phyloP scores from a whole-genome alignment of 2,888 invertebrate species.

The Epistrophella euchroma region DNA sequence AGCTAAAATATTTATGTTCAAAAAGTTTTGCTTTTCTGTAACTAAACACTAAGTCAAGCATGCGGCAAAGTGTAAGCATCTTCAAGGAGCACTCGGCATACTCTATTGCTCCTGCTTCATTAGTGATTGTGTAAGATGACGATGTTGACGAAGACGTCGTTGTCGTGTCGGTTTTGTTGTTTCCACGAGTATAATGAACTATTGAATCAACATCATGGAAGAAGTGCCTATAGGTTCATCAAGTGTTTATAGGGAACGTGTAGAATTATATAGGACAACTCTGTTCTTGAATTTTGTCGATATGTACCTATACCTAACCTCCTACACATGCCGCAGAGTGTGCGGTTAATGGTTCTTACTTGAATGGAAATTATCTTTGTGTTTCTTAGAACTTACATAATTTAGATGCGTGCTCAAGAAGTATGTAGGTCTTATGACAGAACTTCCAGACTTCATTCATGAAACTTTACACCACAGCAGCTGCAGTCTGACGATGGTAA shows the following conservation, averaged over 20 bases:
- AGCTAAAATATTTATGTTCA: constrained; percentile 52
- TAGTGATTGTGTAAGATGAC: too few species aligned
- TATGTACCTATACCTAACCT: not conserved
- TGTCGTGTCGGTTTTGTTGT: not conserved
- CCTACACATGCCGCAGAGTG: constrained; percentile 20
- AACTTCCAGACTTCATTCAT: constrained; percentile 8
- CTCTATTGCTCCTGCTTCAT: not conserved
- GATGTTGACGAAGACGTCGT: too few species aligned
- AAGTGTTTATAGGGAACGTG: constrained; percentile 33
- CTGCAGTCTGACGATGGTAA: constrained; percentile 25
- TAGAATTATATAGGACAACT: constrained; percentile 26
- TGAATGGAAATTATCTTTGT: constrained; percentile 51
- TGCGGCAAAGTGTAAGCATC: constrained; percentile 23
- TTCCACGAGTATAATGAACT: constrained; percentile 36
- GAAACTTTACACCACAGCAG: constrained; percentile 23
- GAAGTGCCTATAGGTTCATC: constrained; percentile 36
- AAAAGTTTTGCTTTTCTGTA: constrained; percentile 38
- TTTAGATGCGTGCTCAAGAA: constrained; percentile 21
- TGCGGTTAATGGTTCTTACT: too few species aligned
- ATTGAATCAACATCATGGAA: constrained; percentile 42
- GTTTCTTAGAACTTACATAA: constrained; percentile 55
- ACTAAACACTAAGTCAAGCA: constrained; percentile 37
- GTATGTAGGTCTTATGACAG: constrained; percentile 1
- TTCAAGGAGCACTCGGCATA: constrained; percentile 14
- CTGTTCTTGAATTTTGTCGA: constrained; percentile 23